Conservation (phyloP, 2,888 invertebrate genomes). For the Spilarctia lutea region DNA sequence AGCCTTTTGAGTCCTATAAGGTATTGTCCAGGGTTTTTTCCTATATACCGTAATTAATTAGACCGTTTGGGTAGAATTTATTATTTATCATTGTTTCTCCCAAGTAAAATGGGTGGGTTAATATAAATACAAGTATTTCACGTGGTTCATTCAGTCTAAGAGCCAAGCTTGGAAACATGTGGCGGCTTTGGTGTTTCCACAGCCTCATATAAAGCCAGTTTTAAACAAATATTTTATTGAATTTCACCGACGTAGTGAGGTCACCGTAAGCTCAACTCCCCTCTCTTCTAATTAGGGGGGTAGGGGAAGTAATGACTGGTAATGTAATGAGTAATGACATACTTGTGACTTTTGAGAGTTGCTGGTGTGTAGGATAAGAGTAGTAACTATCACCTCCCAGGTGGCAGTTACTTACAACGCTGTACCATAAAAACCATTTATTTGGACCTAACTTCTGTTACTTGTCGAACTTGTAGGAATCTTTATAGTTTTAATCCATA, state of each 20-base stretch:
- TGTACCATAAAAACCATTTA: background rate
- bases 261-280: background rate
- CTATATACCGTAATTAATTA: background rate
- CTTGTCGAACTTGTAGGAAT: conserved; percentile 38
- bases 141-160: background rate
- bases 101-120: background rate
- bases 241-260: background rate
- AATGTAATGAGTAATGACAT: too few species aligned
- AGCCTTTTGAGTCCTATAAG: background rate
- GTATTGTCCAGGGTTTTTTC: background rate
- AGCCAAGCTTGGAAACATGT: background rate
- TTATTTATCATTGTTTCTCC: background rate
- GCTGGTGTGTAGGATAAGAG: too few species aligned
- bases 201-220: background rate
- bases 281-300: background rate
- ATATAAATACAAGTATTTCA: background rate
- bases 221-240: background rate
- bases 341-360: too few species aligned
- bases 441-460: background rate
- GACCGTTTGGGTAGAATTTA: background rate
- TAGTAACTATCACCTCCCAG: too few species aligned
- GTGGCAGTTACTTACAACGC: background rate
- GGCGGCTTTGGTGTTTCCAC: background rate
- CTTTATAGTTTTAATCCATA: conserved; percentile 31
- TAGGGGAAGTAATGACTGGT: too few species aligned